These are phyloP conservation scores for Helogale parvula DNA, from an alignment of 2,113 vertebrate species.

Conservation along the genomic window DNA sequence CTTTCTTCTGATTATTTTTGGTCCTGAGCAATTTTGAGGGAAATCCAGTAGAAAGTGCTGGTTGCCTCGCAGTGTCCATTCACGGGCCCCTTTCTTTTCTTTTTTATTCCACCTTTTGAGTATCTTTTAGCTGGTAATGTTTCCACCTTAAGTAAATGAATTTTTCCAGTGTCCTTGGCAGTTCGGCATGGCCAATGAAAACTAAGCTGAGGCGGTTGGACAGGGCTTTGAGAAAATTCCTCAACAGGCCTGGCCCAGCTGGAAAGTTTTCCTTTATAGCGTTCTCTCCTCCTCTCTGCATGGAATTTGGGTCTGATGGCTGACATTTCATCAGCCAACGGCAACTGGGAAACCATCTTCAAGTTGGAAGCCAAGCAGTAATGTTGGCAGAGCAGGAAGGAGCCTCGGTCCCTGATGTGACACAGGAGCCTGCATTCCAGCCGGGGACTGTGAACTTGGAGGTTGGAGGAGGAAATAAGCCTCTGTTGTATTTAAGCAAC, in stretches of 20 bases:
- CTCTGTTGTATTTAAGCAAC: not conserved
- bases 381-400: not conserved
- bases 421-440: not conserved
- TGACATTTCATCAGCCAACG: not conserved
- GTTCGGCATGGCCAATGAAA: not conserved
- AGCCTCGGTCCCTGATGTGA: not conserved
- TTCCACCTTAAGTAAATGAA: not conserved
- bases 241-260: not conserved
- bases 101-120: not conserved
- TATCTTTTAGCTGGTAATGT: not conserved
- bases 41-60: not conserved
- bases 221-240: not conserved
- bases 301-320: not conserved
- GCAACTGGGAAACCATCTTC: not conserved
- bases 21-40: not conserved
- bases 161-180: not conserved
- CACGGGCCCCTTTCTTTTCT: rapidly evolving
- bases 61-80: not conserved
- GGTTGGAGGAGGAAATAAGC: not conserved
- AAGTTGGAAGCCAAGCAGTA: not conserved
- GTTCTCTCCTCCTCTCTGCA: not conserved
- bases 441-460: not conserved
- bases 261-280: not conserved
- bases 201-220: not conserved
- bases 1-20: conserved; percentile 9